A percentile compares a stretch with the other conserved stretches of the same genome.
phyloP scores from a whole-genome alignment of 2,797 vertebrate genomes.

The Pterois miles region DNA sequence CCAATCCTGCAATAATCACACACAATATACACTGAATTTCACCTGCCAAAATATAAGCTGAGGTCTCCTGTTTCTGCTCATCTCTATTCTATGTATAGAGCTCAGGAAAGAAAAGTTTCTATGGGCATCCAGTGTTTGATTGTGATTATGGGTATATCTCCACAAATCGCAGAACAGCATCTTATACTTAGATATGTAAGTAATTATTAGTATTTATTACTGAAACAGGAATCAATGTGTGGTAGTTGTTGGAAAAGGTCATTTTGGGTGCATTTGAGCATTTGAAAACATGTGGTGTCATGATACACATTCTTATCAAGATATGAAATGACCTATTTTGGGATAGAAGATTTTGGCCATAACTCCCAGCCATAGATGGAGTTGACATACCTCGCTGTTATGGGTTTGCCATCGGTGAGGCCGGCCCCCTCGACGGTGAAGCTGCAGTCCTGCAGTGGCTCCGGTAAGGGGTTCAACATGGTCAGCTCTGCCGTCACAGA shows the following conservation, averaged over 20 bases:
- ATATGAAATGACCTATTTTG: too few species aligned
- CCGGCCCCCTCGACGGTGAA: conserved; percentile 85
- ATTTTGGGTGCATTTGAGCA: background rate
- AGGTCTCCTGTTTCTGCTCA: background rate
- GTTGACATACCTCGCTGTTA: conserved; percentile 56
- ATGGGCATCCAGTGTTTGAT: background rate
- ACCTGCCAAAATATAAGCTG: background rate
- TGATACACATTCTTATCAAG: too few species aligned
- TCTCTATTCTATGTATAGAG: background rate
- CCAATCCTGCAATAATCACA: conserved; percentile 60
- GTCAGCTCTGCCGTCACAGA: conserved; percentile 82
- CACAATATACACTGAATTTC: background rate
- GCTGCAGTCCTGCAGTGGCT: conserved; percentile 77
- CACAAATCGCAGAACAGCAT: background rate
- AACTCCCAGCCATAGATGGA: background rate
- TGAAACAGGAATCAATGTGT: background rate
- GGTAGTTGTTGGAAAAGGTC: background rate
- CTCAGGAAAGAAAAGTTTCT: too few species aligned
- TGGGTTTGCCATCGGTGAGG: conserved; percentile 76
- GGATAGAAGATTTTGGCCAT: too few species aligned
- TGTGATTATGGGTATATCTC: background rate
- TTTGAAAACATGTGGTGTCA: background rate
- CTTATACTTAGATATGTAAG: background rate
- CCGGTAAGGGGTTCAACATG: conserved; percentile 84
- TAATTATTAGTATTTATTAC: background rate